Percentiles rank a stretch among this genome's conserved stretches.
Evolutionary conservation across 2,113 vertebrate species (phyloP).

Genomic region (Sinocyclocheilus anophthalmus): DNA sequence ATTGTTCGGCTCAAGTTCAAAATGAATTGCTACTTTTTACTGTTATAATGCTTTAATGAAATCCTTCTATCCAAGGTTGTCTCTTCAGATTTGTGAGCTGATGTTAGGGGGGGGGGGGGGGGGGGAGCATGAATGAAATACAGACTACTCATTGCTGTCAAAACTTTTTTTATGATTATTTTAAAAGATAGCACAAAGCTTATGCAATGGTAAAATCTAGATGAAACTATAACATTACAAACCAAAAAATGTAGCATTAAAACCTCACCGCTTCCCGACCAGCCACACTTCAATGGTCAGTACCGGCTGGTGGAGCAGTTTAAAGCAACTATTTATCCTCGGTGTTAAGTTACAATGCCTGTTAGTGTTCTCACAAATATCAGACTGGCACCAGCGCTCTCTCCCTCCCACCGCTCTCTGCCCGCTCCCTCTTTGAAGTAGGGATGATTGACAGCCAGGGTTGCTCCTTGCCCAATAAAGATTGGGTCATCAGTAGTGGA

Average conservation of each 20-base stretch:
- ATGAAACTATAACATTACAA: not conserved
- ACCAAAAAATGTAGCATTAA: no score
- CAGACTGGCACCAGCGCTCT: slow-evolving; percentile 65
- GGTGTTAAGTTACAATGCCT: slow-evolving; percentile 66
- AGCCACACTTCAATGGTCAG: not conserved
- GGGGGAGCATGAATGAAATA: not conserved
- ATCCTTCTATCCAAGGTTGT: not conserved
- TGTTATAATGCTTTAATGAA: not conserved
- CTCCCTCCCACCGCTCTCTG: slow-evolving; percentile 64
- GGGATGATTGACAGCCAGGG: slow-evolving; percentile 60
- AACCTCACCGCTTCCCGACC: no score
- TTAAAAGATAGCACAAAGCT: not conserved
- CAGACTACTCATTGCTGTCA: not conserved
- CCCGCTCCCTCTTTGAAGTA: slow-evolving; percentile 68
- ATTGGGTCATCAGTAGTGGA: slow-evolving; percentile 61
- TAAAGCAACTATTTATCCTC: slow-evolving; percentile 67
- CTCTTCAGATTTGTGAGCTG: not conserved
- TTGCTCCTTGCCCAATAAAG: slow-evolving; percentile 65
- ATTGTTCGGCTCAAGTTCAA: not conserved
- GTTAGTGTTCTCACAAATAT: slow-evolving; percentile 71
- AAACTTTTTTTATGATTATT: not conserved
- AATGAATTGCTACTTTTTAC: slow-evolving; percentile 5
- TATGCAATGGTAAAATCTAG: not conserved
- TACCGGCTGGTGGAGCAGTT: slow-evolving; percentile 54
- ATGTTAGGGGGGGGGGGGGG: not conserved